Evolutionary conservation across 2,888 invertebrate genomes (phyloP).

Genomic region (Hipparchia semele): DNA sequence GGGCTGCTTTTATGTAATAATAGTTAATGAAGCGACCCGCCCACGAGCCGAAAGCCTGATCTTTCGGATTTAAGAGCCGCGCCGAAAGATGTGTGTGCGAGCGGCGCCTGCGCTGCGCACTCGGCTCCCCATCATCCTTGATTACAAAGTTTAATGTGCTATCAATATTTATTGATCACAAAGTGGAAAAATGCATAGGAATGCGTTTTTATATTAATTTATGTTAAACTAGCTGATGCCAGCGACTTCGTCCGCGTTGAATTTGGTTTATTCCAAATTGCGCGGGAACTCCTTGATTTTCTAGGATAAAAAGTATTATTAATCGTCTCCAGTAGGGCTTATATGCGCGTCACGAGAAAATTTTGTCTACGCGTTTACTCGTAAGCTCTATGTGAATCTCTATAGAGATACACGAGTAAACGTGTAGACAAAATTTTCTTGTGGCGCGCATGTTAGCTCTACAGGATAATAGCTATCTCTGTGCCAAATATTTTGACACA

Average conservation of each 20-base stretch:
- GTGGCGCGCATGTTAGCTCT: too few relatives aligned
- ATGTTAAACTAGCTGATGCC: neutral
- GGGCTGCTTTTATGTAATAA: conserved; percentile 75
- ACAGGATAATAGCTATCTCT: too few relatives aligned
- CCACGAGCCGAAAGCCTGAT: conserved; percentile 72
- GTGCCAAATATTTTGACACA: too few relatives aligned
- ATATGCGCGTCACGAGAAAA: too few relatives aligned
- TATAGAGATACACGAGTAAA: too few relatives aligned
- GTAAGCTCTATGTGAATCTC: too few relatives aligned
- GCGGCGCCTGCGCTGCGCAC: conserved; percentile 36
- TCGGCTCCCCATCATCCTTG: conserved; percentile 30
- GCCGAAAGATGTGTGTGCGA: conserved; percentile 45
- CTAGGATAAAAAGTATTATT: too few relatives aligned
- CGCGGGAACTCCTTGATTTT: too few relatives aligned
- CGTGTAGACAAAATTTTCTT: too few relatives aligned
- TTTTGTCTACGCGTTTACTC: too few relatives aligned
- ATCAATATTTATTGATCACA: conserved; percentile 26
- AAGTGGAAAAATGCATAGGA: neutral
- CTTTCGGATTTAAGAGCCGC: conserved; percentile 70
- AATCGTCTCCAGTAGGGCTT: too few relatives aligned
- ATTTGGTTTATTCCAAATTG: neutral
- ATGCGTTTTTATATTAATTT: neutral
- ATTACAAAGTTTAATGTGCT: conserved; percentile 26
- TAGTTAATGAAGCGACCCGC: conserved; percentile 79
- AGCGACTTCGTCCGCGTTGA: neutral